Percentiles rank a stretch among this genome's conserved stretches.
phyloP scores from a whole-genome alignment of 1,140 invertebrate species.

The Oryctes rhinoceros region DNA sequence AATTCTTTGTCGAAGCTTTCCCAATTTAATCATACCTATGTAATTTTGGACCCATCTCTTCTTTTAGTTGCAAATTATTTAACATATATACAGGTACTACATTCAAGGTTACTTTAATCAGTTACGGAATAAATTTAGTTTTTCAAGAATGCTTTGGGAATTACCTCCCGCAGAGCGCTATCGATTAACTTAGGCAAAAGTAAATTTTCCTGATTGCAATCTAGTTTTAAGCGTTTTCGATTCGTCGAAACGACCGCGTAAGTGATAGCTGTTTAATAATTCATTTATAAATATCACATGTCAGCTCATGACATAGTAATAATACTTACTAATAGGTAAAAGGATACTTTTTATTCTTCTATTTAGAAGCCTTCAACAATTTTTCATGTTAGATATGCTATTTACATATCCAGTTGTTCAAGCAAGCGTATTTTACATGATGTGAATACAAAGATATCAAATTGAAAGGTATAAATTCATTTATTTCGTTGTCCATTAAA shows the following conservation, averaged over 20 bases:
- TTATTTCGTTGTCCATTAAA: no score
- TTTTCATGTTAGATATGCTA: neutral
- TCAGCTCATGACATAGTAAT: neutral
- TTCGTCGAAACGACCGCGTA: neutral
- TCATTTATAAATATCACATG: neutral
- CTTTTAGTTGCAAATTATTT: neutral
- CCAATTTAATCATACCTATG: no score
- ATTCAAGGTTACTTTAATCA: neutral
- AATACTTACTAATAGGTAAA: neutral
- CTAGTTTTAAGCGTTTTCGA: neutral
- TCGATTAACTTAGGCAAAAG: neutral
- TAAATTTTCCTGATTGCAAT: neutral
- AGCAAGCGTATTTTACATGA: no score
- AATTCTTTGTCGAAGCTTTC: no score
- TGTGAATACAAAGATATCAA: no score
- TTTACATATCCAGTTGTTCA: neutral
- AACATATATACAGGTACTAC: neutral
- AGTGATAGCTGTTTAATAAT: neutral
- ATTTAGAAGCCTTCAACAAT: neutral
- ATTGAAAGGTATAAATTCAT: no score
- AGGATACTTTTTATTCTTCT: constrained; percentile 8
- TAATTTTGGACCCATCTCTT: neutral
- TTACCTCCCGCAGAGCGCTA: neutral
- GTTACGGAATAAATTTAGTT: neutral
- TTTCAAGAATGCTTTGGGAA: neutral